Conservation (phyloP, 2,797 vertebrate species). For the Ispidina picta region DNA sequence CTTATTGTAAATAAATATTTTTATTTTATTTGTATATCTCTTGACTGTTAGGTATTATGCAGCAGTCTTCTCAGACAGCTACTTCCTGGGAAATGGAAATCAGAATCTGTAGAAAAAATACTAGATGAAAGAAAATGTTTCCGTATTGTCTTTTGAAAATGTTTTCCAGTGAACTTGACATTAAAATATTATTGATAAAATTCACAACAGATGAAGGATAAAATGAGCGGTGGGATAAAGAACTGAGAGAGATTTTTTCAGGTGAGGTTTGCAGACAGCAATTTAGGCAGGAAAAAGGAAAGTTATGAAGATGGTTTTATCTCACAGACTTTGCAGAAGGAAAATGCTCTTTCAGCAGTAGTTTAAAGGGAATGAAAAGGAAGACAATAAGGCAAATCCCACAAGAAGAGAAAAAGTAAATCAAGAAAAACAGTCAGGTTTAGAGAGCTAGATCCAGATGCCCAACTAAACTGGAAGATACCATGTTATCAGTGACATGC, state of each 20-base stretch:
- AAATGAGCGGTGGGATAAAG: background rate
- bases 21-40: background rate
- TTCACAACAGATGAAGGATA: background rate
- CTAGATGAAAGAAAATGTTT: background rate
- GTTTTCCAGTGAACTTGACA: background rate
- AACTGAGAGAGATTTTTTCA: background rate
- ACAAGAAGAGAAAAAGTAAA: background rate
- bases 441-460: background rate
- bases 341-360: background rate
- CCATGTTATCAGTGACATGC: fast-evolving
- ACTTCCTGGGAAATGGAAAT: background rate
- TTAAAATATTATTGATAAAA: background rate
- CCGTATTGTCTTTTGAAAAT: background rate
- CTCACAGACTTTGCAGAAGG: background rate
- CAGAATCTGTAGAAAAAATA: background rate
- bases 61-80: background rate
- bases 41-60: background rate
- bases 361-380: background rate
- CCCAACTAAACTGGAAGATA: background rate
- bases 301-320: background rate
- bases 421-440: background rate
- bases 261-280: background rate
- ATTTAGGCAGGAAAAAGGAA: background rate
- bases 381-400: background rate
- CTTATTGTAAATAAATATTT: background rate